A percentile compares a stretch with the other conserved stretches of the same genome.
These are phyloP conservation scores for Argyresthia albistria DNA, from an alignment of 2,888 invertebrate genomes.

Conservation along the genomic window DNA sequence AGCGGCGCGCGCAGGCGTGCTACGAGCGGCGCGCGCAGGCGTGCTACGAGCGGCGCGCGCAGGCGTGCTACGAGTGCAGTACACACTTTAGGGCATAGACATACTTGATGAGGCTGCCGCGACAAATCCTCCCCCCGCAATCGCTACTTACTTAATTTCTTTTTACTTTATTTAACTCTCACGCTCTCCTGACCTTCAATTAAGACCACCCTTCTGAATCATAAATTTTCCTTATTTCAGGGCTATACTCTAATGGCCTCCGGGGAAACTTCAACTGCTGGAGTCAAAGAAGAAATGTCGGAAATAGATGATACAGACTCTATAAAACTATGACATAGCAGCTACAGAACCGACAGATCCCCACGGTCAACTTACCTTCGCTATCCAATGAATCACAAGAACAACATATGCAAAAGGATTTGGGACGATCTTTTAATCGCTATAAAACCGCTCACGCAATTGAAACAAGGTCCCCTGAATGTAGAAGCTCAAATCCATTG, in stretches of 20 bases:
- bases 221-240: constrained; percentile 15
- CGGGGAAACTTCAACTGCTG: constrained; percentile 13
- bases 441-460: constrained; percentile 34
- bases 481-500: constrained; percentile 28
- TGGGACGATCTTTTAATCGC: constrained; percentile 41
- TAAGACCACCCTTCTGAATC: not conserved
- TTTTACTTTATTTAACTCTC: no score
- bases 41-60: no score
- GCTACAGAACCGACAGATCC: constrained; percentile 41
- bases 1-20: no score
- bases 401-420: constrained; percentile 33
- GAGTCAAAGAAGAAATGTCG: constrained; percentile 33
- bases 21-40: no score
- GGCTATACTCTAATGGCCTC: constrained; percentile 10
- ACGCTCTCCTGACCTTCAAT: not conserved
- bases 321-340: constrained; percentile 33
- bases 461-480: constrained; percentile 7
- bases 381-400: constrained; percentile 11
- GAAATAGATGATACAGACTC: constrained; percentile 25
- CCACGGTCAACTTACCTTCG: constrained; percentile 16
- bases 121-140: no score
- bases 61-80: no score
- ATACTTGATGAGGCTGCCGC: no score
- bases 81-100: no score
- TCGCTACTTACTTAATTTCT: no score